Percentiles rank a stretch among this genome's conserved stretches.
Conservation (phyloP, 2,888 invertebrate species). For the Pantelozetes paolii region DNA sequence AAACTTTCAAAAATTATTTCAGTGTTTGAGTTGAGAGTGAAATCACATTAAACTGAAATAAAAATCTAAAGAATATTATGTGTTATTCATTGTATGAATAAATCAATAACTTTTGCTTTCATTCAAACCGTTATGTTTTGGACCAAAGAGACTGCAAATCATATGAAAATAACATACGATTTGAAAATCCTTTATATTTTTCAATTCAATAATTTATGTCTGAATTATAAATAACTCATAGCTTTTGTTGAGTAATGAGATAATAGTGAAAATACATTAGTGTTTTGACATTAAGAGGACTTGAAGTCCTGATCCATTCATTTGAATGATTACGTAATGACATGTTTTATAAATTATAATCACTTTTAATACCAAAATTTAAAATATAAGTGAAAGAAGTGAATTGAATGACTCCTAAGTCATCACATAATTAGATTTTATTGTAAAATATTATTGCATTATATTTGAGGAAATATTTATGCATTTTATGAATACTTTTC, state of each 20-base stretch:
- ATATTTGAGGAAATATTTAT: too few relatives aligned
- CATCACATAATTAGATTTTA: too few relatives aligned
- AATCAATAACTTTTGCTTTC: conserved; percentile 5
- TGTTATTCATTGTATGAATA: not conserved
- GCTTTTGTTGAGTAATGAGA: not conserved
- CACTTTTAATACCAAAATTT: not conserved
- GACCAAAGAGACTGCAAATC: conserved; percentile 1
- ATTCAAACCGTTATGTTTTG: not conserved
- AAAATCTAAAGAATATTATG: too few relatives aligned
- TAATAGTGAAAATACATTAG: not conserved
- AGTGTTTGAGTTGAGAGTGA: too few relatives aligned
- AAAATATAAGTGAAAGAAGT: not conserved
- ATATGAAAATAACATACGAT: conserved; percentile 11
- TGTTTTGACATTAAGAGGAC: not conserved
- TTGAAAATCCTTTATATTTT: not conserved
- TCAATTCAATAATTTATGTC: conserved; percentile 6
- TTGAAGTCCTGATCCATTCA: conserved; percentile 4
- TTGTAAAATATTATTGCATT: too few relatives aligned
- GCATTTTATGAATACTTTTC: too few relatives aligned
- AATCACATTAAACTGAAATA: too few relatives aligned
- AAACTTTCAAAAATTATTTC: too few relatives aligned
- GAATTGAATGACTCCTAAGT: not conserved
- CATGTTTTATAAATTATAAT: conserved; percentile 16
- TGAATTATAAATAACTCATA: conserved; percentile 3
- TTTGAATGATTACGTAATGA: conserved; percentile 8